Evolutionary conservation across 2,888 invertebrate genomes (phyloP).

Genomic region (Horisme vitalbata): DNA sequence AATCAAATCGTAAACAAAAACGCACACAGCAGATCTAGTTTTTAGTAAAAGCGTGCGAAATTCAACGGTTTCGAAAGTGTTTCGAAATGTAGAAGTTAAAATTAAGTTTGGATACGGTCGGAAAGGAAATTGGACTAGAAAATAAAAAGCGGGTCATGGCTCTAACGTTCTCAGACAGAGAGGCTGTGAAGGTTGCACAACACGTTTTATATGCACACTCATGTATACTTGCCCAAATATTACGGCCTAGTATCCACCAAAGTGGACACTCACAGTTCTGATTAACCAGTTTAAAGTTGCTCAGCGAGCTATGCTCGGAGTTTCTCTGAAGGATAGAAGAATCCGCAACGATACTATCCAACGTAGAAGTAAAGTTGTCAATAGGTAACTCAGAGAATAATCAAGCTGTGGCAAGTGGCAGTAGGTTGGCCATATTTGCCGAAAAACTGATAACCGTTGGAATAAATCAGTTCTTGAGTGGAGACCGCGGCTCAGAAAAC

Average conservation of each 20-base stretch:
- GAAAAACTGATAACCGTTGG: too few species aligned
- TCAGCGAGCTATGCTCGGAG: too few species aligned
- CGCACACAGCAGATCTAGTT: conserved; percentile 22
- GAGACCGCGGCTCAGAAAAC: too few species aligned
- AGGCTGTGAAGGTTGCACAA: conserved; percentile 54
- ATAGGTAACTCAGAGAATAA: too few species aligned
- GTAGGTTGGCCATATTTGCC: too few species aligned
- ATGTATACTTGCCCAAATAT: conserved; percentile 38
- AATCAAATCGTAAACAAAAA: conserved; percentile 21
- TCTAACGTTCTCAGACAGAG: conserved; percentile 52
- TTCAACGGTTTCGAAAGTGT: conserved; percentile 59
- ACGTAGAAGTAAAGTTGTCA: too few species aligned
- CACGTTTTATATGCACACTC: conserved; percentile 38
- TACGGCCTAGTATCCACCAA: neutral
- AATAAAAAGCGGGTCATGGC: conserved; percentile 71
- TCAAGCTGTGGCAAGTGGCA: too few species aligned
- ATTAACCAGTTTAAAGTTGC: too few species aligned
- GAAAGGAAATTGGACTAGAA: conserved; percentile 71
- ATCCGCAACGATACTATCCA: too few species aligned
- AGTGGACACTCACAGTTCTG: too few species aligned
- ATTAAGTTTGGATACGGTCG: conserved; percentile 65
- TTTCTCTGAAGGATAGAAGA: too few species aligned
- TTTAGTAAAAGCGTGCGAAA: conserved; percentile 61
- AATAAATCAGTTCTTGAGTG: too few species aligned
- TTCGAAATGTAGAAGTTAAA: conserved; percentile 64